Evolutionary conservation across 2,113 vertebrate species (phyloP).

Genomic region (Aegypius monachus): DNA sequence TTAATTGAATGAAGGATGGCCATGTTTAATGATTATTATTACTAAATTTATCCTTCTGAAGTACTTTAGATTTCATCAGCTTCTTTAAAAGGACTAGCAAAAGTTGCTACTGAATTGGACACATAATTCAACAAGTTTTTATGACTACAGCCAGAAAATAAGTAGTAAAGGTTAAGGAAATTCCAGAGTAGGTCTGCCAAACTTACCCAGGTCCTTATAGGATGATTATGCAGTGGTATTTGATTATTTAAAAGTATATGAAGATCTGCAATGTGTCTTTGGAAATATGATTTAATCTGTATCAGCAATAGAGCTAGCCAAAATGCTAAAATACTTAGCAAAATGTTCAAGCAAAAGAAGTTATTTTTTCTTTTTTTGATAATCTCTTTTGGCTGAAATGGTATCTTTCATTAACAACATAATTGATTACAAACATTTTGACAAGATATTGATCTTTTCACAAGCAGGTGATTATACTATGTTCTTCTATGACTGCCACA

Average conservation of each 20-base stretch:
- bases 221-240: not conserved
- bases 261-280: not conserved
- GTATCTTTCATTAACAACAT: not conserved
- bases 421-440: not conserved
- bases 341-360: not conserved
- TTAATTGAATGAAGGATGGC: not conserved
- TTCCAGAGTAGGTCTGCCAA: not conserved
- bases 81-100: not conserved
- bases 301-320: not conserved
- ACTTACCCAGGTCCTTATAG: not conserved
- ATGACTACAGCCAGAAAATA: not conserved
- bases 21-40: not conserved
- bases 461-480: not conserved
- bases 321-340: not conserved
- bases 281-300: not conserved
- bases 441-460: not conserved
- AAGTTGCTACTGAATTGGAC: not conserved
- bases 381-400: not conserved
- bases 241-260: not conserved
- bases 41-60: not conserved
- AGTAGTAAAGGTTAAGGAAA: not conserved
- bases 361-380: not conserved
- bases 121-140: not conserved
- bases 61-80: not conserved
- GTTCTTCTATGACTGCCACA: not conserved